phyloP scores from a whole-genome alignment of 2,888 invertebrate genomes.

The Lacanobia oleracea region DNA sequence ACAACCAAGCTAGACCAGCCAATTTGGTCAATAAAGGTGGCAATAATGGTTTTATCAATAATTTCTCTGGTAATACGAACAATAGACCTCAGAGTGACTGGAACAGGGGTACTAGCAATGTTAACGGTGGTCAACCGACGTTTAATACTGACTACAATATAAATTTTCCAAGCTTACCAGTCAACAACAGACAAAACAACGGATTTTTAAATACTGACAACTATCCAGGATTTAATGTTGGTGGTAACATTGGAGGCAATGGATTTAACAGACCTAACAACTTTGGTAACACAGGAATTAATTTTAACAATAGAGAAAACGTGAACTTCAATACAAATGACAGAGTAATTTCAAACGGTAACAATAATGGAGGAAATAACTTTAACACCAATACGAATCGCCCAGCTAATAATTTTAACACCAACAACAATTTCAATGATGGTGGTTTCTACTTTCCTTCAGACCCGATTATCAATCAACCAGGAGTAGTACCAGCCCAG shows the following conservation, averaged over 20 bases:
- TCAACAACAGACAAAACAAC: conserved; percentile 16
- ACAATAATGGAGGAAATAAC: neutral
- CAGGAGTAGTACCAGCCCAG: conserved; percentile 79
- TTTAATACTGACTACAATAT: conserved; percentile 32
- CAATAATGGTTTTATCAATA: conserved; percentile 14
- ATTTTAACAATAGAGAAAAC: neutral
- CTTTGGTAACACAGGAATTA: neutral
- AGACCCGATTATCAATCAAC: conserved; percentile 70
- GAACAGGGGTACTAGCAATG: conserved; percentile 33
- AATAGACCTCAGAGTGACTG: conserved; percentile 20
- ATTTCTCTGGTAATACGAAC: neutral
- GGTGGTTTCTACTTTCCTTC: conserved; percentile 50
- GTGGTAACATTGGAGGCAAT: neutral
- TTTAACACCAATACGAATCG: neutral
- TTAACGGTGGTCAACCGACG: conserved; percentile 33
- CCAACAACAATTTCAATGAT: conserved; percentile 26
- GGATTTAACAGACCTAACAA: conserved; percentile 20
- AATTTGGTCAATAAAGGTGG: conserved; percentile 16
- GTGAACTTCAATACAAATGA: neutral
- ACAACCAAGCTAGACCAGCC: conserved; percentile 18
- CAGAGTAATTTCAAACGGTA: neutral
- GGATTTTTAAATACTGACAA: conserved; percentile 27
- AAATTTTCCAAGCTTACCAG: neutral
- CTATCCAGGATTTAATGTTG: conserved; percentile 13
- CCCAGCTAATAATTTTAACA: neutral